phyloP scores from a whole-genome alignment of 2,888 invertebrate species.

The Chorisops tibialis region DNA sequence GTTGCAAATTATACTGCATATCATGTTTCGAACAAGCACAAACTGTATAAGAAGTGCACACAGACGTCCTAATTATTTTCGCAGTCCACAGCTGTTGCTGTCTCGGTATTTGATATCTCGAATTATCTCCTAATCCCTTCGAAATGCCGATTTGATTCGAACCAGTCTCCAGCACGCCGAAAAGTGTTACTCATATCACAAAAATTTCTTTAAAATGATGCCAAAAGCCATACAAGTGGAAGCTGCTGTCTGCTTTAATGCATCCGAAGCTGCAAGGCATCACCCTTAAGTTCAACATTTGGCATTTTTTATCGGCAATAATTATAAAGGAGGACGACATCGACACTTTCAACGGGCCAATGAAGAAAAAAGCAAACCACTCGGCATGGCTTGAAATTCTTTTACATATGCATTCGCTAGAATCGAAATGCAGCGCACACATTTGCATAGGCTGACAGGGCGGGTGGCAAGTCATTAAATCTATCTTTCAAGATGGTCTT shows the following conservation, averaged over 20 bases:
- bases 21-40: no score
- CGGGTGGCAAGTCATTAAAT: conserved; percentile 15
- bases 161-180: background rate
- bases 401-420: background rate
- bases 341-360: conserved; percentile 8
- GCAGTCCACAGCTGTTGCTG: no score
- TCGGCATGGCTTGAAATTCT: conserved; percentile 13
- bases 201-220: background rate
- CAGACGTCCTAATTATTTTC: no score
- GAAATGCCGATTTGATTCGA: background rate
- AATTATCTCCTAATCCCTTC: background rate
- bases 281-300: conserved; percentile 8
- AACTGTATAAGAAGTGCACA: no score
- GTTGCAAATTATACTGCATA: no score
- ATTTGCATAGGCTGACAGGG: conserved; percentile 25
- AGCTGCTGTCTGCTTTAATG: background rate
- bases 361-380: conserved; percentile 1
- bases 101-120: no score
- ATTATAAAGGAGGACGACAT: conserved; percentile 8
- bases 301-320: conserved; percentile 1
- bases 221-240: conserved; percentile 22
- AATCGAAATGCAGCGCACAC: conserved; percentile 2
- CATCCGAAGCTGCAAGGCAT: background rate
- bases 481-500: conserved; percentile 7
- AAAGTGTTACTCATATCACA: no score